These are phyloP conservation scores for Dryadula phaetusa DNA, from an alignment of 2,888 invertebrate species.

Conservation along the genomic window DNA sequence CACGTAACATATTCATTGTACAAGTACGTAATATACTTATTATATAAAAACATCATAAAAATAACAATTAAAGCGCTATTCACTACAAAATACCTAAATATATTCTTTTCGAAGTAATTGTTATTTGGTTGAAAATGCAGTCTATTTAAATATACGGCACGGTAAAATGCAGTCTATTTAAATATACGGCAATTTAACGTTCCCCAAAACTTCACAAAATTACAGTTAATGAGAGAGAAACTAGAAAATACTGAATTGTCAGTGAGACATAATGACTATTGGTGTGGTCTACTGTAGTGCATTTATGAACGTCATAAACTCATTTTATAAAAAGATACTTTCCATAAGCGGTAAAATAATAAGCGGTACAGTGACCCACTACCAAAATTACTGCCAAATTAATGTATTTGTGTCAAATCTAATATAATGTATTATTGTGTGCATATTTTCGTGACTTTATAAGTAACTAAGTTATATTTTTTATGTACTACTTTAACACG, in stretches of 20 bases:
- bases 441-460: slow-evolving; percentile 20
- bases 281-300: slow-evolving; percentile 62
- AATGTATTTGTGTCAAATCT: slow-evolving; percentile 59
- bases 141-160: slow-evolving; percentile 31
- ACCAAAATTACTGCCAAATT: slow-evolving; percentile 57
- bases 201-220: slow-evolving; percentile 72
- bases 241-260: slow-evolving; percentile 67
- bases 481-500: too few relatives aligned
- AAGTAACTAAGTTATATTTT: too few relatives aligned
- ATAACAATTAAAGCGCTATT: background rate
- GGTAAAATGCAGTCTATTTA: slow-evolving; percentile 32
- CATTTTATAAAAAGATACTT: slow-evolving; percentile 53
- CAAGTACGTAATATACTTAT: too few relatives aligned
- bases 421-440: slow-evolving; percentile 42
- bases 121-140: slow-evolving; percentile 14
- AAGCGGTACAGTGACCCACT: slow-evolving; percentile 60
- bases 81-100: too few relatives aligned
- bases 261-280: slow-evolving; percentile 51
- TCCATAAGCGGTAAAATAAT: slow-evolving; percentile 58
- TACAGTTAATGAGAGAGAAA: slow-evolving; percentile 66
- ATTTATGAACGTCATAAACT: slow-evolving; percentile 52
- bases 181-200: slow-evolving; percentile 60
- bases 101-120: too few relatives aligned
- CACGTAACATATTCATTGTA: too few relatives aligned
- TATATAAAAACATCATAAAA: background rate